phyloP scores from a whole-genome alignment of 2,113 vertebrate genomes.

The Bothrops jararaca region DNA sequence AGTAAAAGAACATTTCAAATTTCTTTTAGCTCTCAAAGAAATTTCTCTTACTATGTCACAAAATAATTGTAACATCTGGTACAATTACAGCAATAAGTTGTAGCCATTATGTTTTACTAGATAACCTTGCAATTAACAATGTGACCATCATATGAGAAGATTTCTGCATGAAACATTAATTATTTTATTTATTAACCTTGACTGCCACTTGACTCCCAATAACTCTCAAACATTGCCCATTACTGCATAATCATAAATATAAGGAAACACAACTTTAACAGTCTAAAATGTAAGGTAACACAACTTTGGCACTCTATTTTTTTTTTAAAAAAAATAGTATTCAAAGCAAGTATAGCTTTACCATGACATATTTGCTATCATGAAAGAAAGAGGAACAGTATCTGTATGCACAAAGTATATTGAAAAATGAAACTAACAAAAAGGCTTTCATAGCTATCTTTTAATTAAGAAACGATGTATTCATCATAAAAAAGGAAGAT shows the following conservation, averaged over 20 bases:
- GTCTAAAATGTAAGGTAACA: not conserved
- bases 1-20: slow-evolving; percentile 1
- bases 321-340: not conserved
- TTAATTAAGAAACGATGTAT: not conserved
- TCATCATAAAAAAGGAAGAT: not conserved
- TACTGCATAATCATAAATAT: not conserved
- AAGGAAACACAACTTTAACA: not conserved
- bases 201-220: not conserved
- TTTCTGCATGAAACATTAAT: not conserved
- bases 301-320: not conserved
- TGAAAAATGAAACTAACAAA: slow-evolving; percentile 9
- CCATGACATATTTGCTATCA: not conserved
- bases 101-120: slow-evolving; percentile 15
- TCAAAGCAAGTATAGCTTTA: not conserved
- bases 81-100: not conserved
- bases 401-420: slow-evolving; percentile 4
- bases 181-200: not conserved
- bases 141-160: not conserved
- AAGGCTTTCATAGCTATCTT: slow-evolving; percentile 3
- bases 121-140: slow-evolving; percentile 1
- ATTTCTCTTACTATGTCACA: not conserved
- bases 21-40: not conserved
- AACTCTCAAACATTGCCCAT: not conserved
- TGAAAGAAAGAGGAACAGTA: not conserved
- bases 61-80: slow-evolving; percentile 38